Conservation (phyloP, 2,113 vertebrate genomes). For the Ramphastos sulfuratus region DNA sequence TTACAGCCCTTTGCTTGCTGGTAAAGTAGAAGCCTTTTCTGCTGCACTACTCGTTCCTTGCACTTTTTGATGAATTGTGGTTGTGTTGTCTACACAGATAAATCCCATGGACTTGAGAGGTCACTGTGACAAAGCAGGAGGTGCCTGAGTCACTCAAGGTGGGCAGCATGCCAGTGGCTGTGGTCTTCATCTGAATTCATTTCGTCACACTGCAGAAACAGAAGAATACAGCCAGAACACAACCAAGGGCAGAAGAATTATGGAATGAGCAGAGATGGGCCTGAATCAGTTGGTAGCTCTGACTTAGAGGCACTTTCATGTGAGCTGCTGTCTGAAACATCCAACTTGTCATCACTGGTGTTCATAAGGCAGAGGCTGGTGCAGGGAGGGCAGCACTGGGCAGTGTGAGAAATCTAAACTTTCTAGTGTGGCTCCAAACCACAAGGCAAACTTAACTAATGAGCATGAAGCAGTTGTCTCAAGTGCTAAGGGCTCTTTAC, state of each 20-base stretch:
- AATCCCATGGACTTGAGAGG: background rate
- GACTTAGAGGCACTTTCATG: background rate
- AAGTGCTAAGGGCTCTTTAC: background rate
- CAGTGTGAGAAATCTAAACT: background rate
- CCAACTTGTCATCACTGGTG: accelerated
- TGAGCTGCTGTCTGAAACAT: background rate
- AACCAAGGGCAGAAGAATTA: background rate
- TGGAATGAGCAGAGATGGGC: background rate
- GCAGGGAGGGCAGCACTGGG: background rate
- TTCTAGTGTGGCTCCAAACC: background rate
- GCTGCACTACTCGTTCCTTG: background rate
- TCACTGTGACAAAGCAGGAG: background rate
- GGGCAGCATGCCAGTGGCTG: background rate
- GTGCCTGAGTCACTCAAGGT: background rate
- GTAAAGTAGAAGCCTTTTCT: background rate
- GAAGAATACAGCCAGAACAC: background rate
- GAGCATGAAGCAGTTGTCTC: background rate
- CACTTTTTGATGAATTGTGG: background rate
- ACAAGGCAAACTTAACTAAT: background rate
- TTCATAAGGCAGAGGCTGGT: background rate
- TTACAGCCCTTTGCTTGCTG: background rate
- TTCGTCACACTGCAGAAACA: background rate
- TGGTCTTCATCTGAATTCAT: background rate
- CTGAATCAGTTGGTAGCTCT: background rate
- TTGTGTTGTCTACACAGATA: background rate